phyloP scores from a whole-genome alignment of 2,797 vertebrate species.

The Sebastolobus alascanus region DNA sequence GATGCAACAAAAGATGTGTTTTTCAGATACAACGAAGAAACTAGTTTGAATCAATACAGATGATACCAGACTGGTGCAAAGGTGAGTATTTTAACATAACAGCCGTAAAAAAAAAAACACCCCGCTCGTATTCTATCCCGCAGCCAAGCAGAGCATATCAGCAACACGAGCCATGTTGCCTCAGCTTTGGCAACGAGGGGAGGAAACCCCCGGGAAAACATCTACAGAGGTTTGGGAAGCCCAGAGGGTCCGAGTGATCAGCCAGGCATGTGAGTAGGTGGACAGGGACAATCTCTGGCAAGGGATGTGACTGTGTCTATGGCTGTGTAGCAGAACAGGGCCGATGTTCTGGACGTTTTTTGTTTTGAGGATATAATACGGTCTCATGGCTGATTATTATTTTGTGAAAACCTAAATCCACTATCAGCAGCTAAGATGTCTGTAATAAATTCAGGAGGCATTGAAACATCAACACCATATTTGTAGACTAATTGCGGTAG shows the following conservation, averaged over 20 bases:
- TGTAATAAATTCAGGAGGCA: conserved; percentile 4
- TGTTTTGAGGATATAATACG: neutral
- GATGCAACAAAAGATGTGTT: neutral
- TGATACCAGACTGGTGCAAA: conserved; percentile 3
- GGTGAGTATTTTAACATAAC: conserved; percentile 7
- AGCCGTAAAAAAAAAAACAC: neutral
- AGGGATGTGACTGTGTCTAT: conserved; percentile 18
- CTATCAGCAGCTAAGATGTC: conserved; percentile 2
- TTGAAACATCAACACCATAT: neutral
- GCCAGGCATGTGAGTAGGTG: conserved; percentile 47
- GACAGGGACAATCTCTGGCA: conserved; percentile 41
- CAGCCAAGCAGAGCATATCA: conserved; percentile 20
- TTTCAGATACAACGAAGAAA: neutral
- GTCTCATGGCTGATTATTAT: conserved; percentile 5
- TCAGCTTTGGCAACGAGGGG: conserved; percentile 3
- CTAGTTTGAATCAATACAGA: neutral
- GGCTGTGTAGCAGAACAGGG: neutral
- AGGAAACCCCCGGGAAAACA: conserved; percentile 22
- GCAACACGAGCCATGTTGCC: conserved; percentile 28
- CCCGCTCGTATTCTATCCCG: neutral
- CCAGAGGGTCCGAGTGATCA: conserved; percentile 49
- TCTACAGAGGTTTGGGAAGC: conserved; percentile 41
- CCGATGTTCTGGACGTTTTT: conserved; percentile 8
- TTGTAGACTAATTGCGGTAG: neutral
- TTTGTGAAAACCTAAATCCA: conserved; percentile 14